A percentile compares a stretch with the other conserved stretches of the same genome.
Conservation (phyloP, 1,140 invertebrate species). For the Sesamia nonagrioides region DNA sequence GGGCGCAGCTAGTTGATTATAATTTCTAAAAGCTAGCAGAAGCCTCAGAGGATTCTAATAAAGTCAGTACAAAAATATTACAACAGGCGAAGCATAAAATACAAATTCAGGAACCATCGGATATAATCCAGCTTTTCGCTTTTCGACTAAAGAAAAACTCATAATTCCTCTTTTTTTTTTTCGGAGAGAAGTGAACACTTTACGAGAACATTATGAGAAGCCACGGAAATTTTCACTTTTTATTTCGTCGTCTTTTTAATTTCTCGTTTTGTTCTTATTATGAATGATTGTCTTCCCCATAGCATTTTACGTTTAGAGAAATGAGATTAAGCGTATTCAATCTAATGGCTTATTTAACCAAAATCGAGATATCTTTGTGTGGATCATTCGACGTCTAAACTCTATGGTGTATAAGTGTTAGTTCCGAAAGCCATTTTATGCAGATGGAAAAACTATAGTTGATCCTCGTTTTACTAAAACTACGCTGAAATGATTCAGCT, state of each 20-base stretch:
- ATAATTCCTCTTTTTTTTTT: neutral
- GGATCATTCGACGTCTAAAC: no score
- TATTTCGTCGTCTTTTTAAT: slow-evolving; percentile 21
- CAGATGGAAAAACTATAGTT: neutral
- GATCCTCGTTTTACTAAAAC: neutral
- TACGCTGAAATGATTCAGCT: slow-evolving; percentile 15
- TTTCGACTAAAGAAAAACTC: neutral
- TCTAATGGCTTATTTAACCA: neutral
- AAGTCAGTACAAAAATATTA: neutral
- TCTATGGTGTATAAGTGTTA: neutral
- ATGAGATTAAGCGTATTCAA: slow-evolving; percentile 1
- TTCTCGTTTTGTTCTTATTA: neutral
- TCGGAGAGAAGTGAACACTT: slow-evolving; percentile 8
- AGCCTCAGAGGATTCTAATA: no score
- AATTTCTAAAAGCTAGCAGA: no score
- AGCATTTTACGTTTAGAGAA: neutral
- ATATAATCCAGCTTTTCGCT: neutral
- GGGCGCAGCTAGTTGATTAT: no score
- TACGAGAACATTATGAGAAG: slow-evolving; percentile 24
- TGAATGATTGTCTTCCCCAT: neutral
- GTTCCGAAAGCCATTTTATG: neutral
- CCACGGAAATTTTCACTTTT: slow-evolving; percentile 21
- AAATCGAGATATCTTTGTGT: no score
- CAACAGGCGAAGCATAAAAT: neutral
- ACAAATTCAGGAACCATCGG: neutral